Evolutionary conservation across 2,888 invertebrate genomes (phyloP).

Genomic region (Teinopalpus imperialis): DNA sequence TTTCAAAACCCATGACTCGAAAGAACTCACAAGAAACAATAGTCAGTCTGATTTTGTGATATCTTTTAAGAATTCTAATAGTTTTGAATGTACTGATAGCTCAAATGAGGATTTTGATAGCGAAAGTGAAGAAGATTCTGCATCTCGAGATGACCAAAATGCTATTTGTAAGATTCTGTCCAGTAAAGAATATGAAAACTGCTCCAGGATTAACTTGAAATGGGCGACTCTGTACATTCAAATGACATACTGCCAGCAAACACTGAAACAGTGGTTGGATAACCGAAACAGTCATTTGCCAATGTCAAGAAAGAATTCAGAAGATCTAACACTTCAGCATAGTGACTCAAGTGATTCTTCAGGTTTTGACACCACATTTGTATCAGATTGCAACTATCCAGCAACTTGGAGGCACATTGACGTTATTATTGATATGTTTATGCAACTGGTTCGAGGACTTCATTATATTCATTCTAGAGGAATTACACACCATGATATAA

Average conservation of each 20-base stretch:
- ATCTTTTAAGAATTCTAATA: constrained; percentile 64
- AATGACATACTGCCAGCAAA: constrained; percentile 90
- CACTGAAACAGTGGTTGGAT: constrained; percentile 88
- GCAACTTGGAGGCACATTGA: constrained; percentile 63
- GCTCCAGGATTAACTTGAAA: constrained; percentile 75
- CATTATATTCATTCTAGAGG: constrained; percentile 89
- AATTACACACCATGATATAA: constrained; percentile 92
- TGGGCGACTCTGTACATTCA: constrained; percentile 90
- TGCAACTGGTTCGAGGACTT: constrained; percentile 87
- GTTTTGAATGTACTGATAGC: constrained; percentile 47
- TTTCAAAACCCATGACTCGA: constrained; percentile 74
- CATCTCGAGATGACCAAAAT: constrained; percentile 46
- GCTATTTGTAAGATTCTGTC: constrained; percentile 59
- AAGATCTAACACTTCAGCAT: constrained; percentile 56
- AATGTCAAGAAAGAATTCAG: constrained; percentile 54
- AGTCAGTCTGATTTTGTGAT: constrained; percentile 69
- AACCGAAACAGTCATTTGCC: constrained; percentile 77
- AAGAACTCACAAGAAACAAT: constrained; percentile 57
- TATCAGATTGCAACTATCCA: constrained; percentile 52
- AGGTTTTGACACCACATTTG: constrained; percentile 42
- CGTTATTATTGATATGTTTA: constrained; percentile 83
- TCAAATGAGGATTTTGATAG: constrained; percentile 53
- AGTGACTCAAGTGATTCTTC: constrained; percentile 60
- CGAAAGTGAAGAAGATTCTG: constrained; percentile 54
- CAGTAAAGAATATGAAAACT: constrained; percentile 59